phyloP scores from a whole-genome alignment of 2,797 vertebrate genomes.

The Phrynocephalus vlangalii region DNA sequence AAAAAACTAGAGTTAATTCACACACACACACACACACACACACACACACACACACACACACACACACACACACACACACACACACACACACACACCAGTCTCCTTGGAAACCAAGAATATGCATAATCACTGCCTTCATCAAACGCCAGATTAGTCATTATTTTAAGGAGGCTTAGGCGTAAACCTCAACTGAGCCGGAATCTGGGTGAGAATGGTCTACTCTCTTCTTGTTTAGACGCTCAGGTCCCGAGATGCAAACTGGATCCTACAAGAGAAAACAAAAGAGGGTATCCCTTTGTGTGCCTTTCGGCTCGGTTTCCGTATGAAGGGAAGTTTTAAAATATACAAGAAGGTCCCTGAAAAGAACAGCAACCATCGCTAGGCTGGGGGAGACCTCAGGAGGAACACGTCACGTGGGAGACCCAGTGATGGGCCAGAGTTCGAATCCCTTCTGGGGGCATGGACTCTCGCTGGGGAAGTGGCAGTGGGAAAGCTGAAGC shows the following conservation, averaged over 20 bases:
- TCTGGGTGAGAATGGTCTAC: too few relatives aligned
- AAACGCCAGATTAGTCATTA: slow-evolving; percentile 35
- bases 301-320: neutral
- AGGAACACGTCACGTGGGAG: neutral
- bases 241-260: neutral
- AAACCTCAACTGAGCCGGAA: neutral
- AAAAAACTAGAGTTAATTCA: slow-evolving; percentile 20
- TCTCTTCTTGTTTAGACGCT: neutral
- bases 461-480: too few relatives aligned
- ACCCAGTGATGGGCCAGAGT: too few relatives aligned
- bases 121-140: slow-evolving; percentile 10
- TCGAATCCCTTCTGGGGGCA: too few relatives aligned
- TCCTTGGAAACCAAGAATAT: slow-evolving; percentile 39
- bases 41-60: too few relatives aligned
- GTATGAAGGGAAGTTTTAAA: neutral
- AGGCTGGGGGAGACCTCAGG: neutral
- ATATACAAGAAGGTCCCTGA: neutral
- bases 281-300: neutral
- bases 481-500: too few relatives aligned
- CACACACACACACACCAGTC: slow-evolving; percentile 9
- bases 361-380: neutral
- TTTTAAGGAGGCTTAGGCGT: slow-evolving; percentile 20
- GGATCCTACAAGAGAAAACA: neutral
- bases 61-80: too few relatives aligned
- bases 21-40: too few relatives aligned